Base-by-base conservation (phyloP, 1,140 invertebrate species). In the Drosophila pallidifrons region DNA sequence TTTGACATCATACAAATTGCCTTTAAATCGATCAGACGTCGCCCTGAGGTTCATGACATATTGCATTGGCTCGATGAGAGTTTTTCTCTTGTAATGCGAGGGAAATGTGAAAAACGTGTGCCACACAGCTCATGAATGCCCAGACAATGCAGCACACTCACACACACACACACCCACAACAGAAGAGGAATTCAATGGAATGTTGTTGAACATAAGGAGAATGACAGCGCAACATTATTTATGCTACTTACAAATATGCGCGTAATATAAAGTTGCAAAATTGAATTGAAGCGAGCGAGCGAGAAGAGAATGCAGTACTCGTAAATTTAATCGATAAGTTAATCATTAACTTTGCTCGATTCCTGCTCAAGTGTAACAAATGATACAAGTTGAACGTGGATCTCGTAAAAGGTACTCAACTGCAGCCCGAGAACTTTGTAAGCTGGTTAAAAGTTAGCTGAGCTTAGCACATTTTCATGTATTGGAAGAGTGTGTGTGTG, bases 1-100 rank as follows among this genome's bases (percentile, higher is more conserved):
- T 70, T 75, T 75, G 72, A 63, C 72, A 63, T 75, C 66, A 70
- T 51, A 75, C 72, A 70, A 75, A 75, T 75, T 70, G 58, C 55
- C 20, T 28, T 47, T 52, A 61, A 74, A 74, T 74, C 71, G 71
- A 74, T 68, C 71, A 68, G 41, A 55, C 49, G 20, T 35, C 13
- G 30, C 41, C 41, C 54, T 54, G 11, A 41, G 64, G 45, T 32
- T 30, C 52, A 20, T 72, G 71, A 69, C 38, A 69, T 35, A 73
- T 68, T 59, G 47, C 64, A 54, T 28, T 59, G 64, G 52, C 41
- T 52, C 43, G 3, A 38, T 10, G 35, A 43, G 15, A 66, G 15
- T 6, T 10, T 35, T 71, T 32, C 20, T 49, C 45, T 45, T 30
- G 46, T 73, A 46, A 65, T 55, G 41, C 11, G 25, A 5, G 41